Evolutionary conservation across 2,888 invertebrate species (phyloP).

Genomic region (Tenthredo scrophulariae): DNA sequence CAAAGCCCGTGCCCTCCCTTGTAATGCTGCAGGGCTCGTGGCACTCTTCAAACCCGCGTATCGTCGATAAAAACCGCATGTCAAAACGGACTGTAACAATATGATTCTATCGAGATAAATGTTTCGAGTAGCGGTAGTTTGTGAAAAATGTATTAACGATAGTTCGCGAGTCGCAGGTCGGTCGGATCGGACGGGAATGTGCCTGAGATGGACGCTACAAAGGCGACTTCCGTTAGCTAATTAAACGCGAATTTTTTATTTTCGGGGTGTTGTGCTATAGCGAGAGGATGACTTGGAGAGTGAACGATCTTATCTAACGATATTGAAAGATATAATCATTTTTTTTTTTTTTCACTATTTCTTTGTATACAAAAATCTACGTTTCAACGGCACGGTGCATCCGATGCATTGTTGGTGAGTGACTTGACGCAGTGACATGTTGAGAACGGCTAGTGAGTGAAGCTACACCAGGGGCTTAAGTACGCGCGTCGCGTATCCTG

Average conservation of each 20-base stretch:
- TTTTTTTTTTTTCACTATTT: background rate
- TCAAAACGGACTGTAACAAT: constrained; percentile 41
- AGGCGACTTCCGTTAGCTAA: constrained; percentile 67
- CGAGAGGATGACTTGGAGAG: constrained; percentile 24
- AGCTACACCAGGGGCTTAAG: constrained; percentile 28
- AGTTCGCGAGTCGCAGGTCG: constrained; percentile 54
- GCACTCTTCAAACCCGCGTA: constrained; percentile 58
- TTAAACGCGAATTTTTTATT: constrained; percentile 65
- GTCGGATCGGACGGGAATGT: constrained; percentile 60
- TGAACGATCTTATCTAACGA: constrained; percentile 39
- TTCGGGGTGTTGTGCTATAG: constrained; percentile 36
- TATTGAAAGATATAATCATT: background rate
- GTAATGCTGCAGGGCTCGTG: constrained; percentile 65
- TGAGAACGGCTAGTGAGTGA: constrained; percentile 52
- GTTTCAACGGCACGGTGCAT: constrained; percentile 67
- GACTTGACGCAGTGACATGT: constrained; percentile 66
- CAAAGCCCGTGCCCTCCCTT: constrained; percentile 67
- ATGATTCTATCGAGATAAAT: constrained; percentile 58
- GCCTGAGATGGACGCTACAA: constrained; percentile 68
- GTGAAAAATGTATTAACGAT: constrained; percentile 54
- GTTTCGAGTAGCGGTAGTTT: constrained; percentile 43
- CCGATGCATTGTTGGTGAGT: constrained; percentile 72
- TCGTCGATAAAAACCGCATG: constrained; percentile 56
- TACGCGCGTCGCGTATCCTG: constrained; percentile 44
- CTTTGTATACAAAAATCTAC: constrained; percentile 39